Conservation (phyloP, 2,888 invertebrate species). For the Resseliella maxima region DNA sequence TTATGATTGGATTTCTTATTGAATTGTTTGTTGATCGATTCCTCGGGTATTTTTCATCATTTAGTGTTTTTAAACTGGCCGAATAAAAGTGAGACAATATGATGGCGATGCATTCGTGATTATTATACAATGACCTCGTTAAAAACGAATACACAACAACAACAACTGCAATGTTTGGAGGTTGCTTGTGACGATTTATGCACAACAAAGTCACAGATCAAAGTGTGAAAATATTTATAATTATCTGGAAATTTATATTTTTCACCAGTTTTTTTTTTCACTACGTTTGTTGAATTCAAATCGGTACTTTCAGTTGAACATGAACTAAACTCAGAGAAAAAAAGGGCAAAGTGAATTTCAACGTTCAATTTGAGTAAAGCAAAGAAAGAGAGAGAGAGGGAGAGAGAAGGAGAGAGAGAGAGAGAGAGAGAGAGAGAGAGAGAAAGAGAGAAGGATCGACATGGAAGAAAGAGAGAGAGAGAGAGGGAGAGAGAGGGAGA, state of each 20-base stretch:
- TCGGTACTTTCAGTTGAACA: not conserved
- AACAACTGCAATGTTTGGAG: not conserved
- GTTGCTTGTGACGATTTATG: constrained; percentile 29
- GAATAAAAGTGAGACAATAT: not conserved
- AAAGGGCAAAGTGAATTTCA: constrained; percentile 23
- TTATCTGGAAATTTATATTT: constrained; percentile 16
- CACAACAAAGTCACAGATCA: constrained; percentile 40
- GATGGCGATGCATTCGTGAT: constrained; percentile 13
- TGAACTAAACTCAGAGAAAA: not conserved
- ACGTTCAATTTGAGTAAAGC: not conserved
- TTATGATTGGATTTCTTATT: constrained; percentile 53
- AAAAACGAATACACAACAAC: not conserved
- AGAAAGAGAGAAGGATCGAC: too few relatives aligned
- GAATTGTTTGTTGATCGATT: constrained; percentile 53
- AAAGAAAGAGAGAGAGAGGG: not conserved
- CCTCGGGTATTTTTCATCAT: constrained; percentile 49
- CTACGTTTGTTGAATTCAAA: not conserved
- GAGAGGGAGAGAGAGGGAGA: too few relatives aligned
- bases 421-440: too few relatives aligned
- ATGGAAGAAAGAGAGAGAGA: too few relatives aligned
- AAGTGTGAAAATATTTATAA: constrained; percentile 55
- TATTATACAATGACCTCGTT: constrained; percentile 55
- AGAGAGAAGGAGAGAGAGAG: too few relatives aligned
- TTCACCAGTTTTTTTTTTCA: not conserved
- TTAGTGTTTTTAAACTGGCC: not conserved